phyloP scores from a whole-genome alignment of 2,888 invertebrate genomes.

The Diaphora mendica region DNA sequence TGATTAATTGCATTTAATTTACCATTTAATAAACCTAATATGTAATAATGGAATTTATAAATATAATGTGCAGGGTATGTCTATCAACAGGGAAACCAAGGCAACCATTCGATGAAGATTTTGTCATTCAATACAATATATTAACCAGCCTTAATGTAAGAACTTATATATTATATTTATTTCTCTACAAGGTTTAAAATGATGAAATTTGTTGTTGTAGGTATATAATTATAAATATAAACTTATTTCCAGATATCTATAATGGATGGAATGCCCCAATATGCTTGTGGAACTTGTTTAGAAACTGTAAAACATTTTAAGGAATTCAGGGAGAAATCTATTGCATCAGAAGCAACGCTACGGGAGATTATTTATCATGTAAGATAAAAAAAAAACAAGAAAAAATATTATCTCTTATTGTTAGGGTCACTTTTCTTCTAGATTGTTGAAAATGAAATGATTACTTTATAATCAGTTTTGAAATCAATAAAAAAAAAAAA shows the following conservation, averaged over 20 bases:
- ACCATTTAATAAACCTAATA: neutral
- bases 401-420: neutral
- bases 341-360: conserved; percentile 56
- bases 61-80: conserved; percentile 68
- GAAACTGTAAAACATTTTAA: conserved; percentile 58
- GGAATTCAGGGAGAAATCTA: conserved; percentile 65
- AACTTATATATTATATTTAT: neutral
- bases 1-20: neutral
- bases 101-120: conserved; percentile 57
- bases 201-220: neutral
- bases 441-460: neutral
- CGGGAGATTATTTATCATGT: conserved; percentile 42
- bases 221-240: neutral
- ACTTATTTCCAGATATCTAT: conserved; percentile 57
- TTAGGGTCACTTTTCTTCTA: too few relatives aligned
- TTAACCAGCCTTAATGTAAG: conserved; percentile 72
- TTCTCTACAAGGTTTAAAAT: neutral
- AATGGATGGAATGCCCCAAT: conserved; percentile 65
- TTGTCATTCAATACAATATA: conserved; percentile 63
- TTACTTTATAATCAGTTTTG: too few relatives aligned
- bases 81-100: conserved; percentile 55
- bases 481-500: neutral
- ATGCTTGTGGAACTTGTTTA: conserved; percentile 60
- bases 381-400: conserved; percentile 6
- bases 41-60: conserved; percentile 51